Evolutionary conservation across 53 echinoderm and acorn worm species (phyloP).

Genomic region (Echinarachnius parma): DNA sequence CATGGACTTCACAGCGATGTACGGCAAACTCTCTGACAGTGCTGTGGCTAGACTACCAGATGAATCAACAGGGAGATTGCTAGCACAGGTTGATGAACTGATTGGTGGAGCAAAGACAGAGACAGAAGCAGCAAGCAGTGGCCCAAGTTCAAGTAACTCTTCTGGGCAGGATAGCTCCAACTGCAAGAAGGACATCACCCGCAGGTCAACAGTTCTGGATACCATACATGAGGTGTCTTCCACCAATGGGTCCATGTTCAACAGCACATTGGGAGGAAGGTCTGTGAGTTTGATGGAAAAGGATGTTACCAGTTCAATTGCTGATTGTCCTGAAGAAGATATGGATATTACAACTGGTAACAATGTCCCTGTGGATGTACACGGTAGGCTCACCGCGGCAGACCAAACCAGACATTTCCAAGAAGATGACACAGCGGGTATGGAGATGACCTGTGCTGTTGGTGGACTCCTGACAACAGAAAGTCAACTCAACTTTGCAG

Average conservation of each 20-base stretch:
- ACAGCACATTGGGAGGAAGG: slow-evolving; percentile 8
- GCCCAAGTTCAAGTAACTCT: background rate
- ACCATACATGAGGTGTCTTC: slow-evolving; percentile 37
- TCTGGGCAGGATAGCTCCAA: background rate
- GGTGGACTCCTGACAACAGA: background rate
- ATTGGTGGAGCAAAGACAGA: background rate
- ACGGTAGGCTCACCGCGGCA: background rate
- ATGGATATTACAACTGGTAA: slow-evolving; percentile 31
- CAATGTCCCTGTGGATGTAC: slow-evolving; percentile 1
- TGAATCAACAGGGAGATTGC: slow-evolving; percentile 22
- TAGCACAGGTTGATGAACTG: slow-evolving; percentile 8
- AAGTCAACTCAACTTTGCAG: background rate
- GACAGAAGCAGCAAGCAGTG: background rate
- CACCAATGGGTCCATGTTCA: slow-evolving; percentile 19
- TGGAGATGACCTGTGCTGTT: slow-evolving; percentile 34
- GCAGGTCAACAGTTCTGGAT: slow-evolving; percentile 14
- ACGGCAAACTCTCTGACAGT: slow-evolving; percentile 30
- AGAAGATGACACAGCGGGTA: slow-evolving; percentile 3
- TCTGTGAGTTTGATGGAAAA: background rate
- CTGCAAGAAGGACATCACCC: slow-evolving; percentile 1
- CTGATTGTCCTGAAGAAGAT: slow-evolving; percentile 24
- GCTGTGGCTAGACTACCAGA: slow-evolving; percentile 10
- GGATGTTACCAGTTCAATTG: background rate
- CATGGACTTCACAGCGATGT: slow-evolving; percentile 18
- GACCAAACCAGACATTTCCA: background rate